Evolutionary conservation across 2,888 invertebrate species (phyloP).

Genomic region (Tetragonula carbonaria): DNA sequence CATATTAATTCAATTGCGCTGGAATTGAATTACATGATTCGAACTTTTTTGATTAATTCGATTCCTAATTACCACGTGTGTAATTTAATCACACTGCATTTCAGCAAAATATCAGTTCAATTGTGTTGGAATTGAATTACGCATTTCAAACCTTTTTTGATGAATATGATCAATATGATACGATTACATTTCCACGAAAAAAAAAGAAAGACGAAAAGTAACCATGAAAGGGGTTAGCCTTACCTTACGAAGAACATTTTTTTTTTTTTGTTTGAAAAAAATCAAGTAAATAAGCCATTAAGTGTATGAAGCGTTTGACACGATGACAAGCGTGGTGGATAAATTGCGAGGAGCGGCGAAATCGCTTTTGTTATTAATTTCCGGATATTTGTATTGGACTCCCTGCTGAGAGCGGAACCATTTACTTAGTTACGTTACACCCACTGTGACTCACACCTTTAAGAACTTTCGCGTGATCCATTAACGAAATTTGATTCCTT

Average conservation of each 20-base stretch:
- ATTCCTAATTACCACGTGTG: too few species aligned
- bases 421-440: conserved; percentile 47
- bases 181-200: too few species aligned
- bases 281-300: conserved; percentile 31
- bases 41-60: too few species aligned
- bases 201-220: too few species aligned
- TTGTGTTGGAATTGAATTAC: too few species aligned
- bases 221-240: background rate
- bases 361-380: conserved; percentile 60
- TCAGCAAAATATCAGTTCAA: too few species aligned
- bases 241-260: background rate
- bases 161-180: too few species aligned
- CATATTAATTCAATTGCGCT: too few species aligned
- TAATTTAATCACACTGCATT: too few species aligned
- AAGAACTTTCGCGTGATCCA: conserved; percentile 68
- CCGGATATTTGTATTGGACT: conserved; percentile 67
- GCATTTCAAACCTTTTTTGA: too few species aligned
- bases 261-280: background rate
- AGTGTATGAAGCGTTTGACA: conserved; percentile 34
- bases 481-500: conserved; percentile 65
- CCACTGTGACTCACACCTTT: conserved; percentile 61
- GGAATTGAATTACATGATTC: too few species aligned
- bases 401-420: conserved; percentile 59
- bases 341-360: conserved; percentile 34
- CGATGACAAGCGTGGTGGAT: conserved; percentile 17